Percentiles rank a stretch among this genome's conserved stretches.
These are phyloP conservation scores for Campoplex nolae DNA, from an alignment of 2,888 invertebrate species.

Conservation along the genomic window DNA sequence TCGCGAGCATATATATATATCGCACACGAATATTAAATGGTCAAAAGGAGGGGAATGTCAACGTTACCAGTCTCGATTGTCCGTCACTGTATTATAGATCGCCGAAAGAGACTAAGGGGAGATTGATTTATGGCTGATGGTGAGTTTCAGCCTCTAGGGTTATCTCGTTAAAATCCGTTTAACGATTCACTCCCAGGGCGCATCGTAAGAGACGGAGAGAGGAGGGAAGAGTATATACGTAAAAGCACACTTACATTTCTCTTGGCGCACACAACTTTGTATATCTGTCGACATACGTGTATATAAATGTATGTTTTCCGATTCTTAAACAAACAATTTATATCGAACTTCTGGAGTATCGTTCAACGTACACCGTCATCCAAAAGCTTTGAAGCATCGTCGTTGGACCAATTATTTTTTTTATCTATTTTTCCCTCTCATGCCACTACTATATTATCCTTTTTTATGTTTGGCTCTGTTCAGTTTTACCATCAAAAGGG, in stretches of 20 bases:
- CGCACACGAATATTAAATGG: conserved; percentile 7
- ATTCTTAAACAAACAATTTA: conserved; percentile 35
- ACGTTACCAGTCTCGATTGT: conserved; percentile 42
- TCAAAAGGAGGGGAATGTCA: conserved; percentile 9
- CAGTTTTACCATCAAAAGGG: background rate
- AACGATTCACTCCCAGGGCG: conserved; percentile 27
- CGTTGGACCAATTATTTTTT: background rate
- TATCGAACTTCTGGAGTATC: conserved; percentile 6
- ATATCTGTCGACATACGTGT: background rate
- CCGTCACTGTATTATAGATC: conserved; percentile 33
- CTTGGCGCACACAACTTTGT: background rate
- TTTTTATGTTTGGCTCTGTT: background rate
- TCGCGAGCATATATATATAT: background rate
- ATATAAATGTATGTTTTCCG: background rate
- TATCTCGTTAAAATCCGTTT: conserved; percentile 50
- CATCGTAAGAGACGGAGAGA: background rate
- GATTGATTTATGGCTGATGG: conserved; percentile 48
- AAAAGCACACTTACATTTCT: conserved; percentile 1
- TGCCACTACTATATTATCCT: background rate
- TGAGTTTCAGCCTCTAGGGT: conserved; percentile 23
- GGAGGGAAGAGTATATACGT: background rate
- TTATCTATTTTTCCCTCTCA: background rate
- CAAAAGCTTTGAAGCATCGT: background rate
- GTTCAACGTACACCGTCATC: background rate
- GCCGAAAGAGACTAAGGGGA: conserved; percentile 26